Base-by-base conservation (phyloP, 2,797 vertebrate species). In the Novumbra hubbsi region DNA sequence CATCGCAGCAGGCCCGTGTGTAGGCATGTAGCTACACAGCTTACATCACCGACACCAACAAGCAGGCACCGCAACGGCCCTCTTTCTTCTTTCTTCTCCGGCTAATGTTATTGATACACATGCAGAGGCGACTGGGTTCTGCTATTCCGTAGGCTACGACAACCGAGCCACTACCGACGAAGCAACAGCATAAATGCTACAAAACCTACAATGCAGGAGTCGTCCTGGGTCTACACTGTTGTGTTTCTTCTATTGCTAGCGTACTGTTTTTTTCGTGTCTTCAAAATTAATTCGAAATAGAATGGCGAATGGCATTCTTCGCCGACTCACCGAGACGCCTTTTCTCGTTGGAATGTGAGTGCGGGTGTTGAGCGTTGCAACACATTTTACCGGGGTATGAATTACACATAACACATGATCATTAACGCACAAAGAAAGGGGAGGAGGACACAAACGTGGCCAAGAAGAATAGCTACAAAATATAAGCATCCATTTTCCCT, bases 21-120 rank as follows among this genome's bases (percentile, higher is more conserved):
- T 68, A 60, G 88, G 88, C 89, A 89, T 86, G 89, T 88, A 88
- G 88, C 83, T 69, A 83, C 86, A 83, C 79, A 84, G 89, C 88
- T 90, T 90, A 89, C 90, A 90, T 89, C 88, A 91, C 87, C 88
- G 76, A 82, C 83, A 74, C 55, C n/a, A 21, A 57, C 81, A 73
- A 84, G 75, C 81, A 80, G 78, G 83, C 88, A 90, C 90, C 52
- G 89, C 91, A 89, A 83, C 91, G 83, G 62, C 30, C 85, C 78
- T 87, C 88, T 87, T 91, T 89, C 84, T 89, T 86, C 87, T 77
- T 82, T 80, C 77, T 75, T 76, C 84, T 80, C 79, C 85, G 85
- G 85, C 83, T 76, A 90, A 86, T 90, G 91, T 90, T 91, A 92
- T 86, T 89, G 89, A 92, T 92, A 90, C 90, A 88, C 91, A 90